phyloP scores from a whole-genome alignment of 2,888 invertebrate genomes.

The Sericinus montela region DNA sequence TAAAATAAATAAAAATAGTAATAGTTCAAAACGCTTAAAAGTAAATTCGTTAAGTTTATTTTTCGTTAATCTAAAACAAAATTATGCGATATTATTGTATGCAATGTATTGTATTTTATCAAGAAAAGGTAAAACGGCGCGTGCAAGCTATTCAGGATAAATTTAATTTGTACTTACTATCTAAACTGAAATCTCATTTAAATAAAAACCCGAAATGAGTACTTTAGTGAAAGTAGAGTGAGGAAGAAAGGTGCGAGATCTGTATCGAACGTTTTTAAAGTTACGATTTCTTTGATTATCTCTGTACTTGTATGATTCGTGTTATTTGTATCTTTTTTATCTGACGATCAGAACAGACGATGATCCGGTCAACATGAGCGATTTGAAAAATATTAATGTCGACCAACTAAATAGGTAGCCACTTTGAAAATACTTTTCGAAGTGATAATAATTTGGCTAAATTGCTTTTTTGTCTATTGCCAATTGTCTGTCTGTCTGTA shows the following conservation, averaged over 20 bases:
- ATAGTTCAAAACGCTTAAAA: no score
- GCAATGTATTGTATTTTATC: neutral
- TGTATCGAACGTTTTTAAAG: constrained; percentile 12
- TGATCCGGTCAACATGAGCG: no score
- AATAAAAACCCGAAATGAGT: constrained; percentile 8
- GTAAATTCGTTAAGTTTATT: neutral
- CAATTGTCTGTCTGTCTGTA: no score
- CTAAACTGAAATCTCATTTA: constrained; percentile 4
- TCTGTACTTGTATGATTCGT: neutral
- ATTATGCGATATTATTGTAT: neutral
- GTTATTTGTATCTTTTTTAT: constrained; percentile 11
- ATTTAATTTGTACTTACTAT: constrained; percentile 13
- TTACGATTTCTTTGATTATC: constrained; percentile 5
- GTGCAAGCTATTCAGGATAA: constrained; percentile 6
- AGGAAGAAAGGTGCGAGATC: constrained; percentile 19
- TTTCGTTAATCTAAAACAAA: neutral
- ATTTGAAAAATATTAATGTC: no score
- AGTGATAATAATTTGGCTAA: no score
- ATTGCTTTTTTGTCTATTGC: no score
- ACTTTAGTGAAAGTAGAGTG: constrained; percentile 17
- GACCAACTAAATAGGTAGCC: no score
- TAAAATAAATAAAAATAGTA: no score
- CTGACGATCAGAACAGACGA: no score
- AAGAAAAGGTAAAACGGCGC: constrained; percentile 1
- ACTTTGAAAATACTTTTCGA: no score